These are phyloP conservation scores for Chelidonichthys spinosus DNA, from an alignment of 2,797 vertebrate species.

Conservation along the genomic window DNA sequence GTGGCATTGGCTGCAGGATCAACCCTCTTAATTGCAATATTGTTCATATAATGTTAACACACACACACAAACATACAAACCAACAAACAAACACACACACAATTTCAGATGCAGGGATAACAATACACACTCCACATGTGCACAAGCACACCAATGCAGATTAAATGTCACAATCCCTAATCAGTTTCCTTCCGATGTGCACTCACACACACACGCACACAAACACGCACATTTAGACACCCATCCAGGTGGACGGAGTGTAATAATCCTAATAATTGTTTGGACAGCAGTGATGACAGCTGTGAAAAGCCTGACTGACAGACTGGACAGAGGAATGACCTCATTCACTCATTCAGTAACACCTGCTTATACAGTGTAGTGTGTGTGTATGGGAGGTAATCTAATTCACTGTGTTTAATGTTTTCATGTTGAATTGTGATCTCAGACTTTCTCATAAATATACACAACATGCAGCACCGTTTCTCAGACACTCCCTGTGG, in stretches of 20 bases:
- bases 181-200: slow-evolving; percentile 27
- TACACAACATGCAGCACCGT: not conserved
- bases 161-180: slow-evolving; percentile 43
- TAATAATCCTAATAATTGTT: slow-evolving; percentile 58
- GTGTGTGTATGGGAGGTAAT: not conserved
- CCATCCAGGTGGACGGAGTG: slow-evolving; percentile 40
- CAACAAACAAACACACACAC: not conserved
- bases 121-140: slow-evolving; percentile 2
- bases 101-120: not conserved
- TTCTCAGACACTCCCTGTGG: not conserved
- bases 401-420: slow-evolving; percentile 11
- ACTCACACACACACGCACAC: slow-evolving; percentile 16
- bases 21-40: slow-evolving; percentile 1
- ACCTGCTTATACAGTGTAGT: slow-evolving; percentile 33
- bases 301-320: slow-evolving; percentile 55
- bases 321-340: slow-evolving; percentile 55
- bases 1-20: slow-evolving; percentile 3
- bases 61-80: not conserved
- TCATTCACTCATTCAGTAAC: slow-evolving; percentile 67
- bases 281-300: slow-evolving; percentile 47
- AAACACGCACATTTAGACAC: slow-evolving; percentile 9
- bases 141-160: slow-evolving; percentile 26
- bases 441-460: not conserved
- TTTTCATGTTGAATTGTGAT: slow-evolving; percentile 14
- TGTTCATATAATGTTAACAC: not conserved